phyloP scores from a whole-genome alignment of 2,888 invertebrate genomes.

The Nebria salina region DNA sequence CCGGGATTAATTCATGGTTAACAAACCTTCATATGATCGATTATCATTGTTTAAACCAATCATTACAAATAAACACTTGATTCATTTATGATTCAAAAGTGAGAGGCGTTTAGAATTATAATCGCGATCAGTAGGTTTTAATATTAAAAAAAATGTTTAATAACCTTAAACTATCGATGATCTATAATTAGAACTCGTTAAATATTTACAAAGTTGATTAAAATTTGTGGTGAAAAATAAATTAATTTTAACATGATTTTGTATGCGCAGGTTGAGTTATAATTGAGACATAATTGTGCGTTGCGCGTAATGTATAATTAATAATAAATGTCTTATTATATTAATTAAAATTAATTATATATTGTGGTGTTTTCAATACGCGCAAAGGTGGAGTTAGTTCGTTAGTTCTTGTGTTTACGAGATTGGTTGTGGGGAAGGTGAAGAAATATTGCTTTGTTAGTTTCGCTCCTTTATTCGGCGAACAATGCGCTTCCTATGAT shows the following conservation, averaged over 20 bases:
- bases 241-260: conserved; percentile 36
- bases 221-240: conserved; percentile 4
- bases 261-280: conserved; percentile 8
- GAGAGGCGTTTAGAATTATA: no score
- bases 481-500: conserved; percentile 44
- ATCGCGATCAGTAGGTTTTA: no score
- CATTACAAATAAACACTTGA: no score
- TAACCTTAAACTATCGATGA: not conserved
- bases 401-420: not conserved
- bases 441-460: conserved; percentile 34
- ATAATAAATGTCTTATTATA: conserved; percentile 29
- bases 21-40: no score
- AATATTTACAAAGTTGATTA: conserved; percentile 26
- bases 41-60: no score
- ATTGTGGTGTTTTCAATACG: conserved; percentile 36
- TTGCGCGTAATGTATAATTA: conserved; percentile 7
- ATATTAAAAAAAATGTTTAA: not conserved
- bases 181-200: conserved; percentile 25
- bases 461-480: conserved; percentile 39
- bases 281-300: conserved; percentile 40
- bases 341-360: conserved; percentile 46
- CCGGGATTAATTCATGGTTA: no score
- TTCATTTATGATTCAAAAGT: no score
- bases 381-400: not conserved
- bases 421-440: conserved; percentile 15